Base-by-base conservation (phyloP, 2,888 invertebrate species). In the Rapana venosa region DNA sequence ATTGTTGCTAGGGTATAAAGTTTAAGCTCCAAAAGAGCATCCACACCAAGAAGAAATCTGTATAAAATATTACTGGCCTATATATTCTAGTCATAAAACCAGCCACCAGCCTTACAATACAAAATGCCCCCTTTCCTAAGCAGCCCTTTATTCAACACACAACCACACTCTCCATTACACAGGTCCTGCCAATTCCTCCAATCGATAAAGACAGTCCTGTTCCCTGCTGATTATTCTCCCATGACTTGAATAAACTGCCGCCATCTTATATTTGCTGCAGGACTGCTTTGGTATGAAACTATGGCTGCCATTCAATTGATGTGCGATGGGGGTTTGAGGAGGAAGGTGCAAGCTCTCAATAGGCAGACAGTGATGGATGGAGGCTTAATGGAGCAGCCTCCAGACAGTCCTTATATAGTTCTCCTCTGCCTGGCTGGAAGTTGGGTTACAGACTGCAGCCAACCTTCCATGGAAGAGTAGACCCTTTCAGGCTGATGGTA, bases 231-330 rank as follows among this genome's bases (percentile, higher is more conserved):
- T 77, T 77, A 77, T 77, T 77, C 74, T 77, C 30, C 74, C n/a
- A 30, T n/a, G n/a, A n/a, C n/a, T n/a, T 77, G n/a, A 77, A 77
- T 77, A 77, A 77, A 77, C 74, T 30, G 6, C 30, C 30, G 30
- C 74, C 74, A 77, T 77, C n/a, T 77, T 77, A 30, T 77, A 77
- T 77, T 77, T 77, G 74, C 74, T 77, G 74, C 74, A 30, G 74
- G 30, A 77, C 74, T 77, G 74, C 74, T 77, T 77, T 77, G 26
- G 30, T 30, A n/a, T 30, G 30, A 77, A 77, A 77, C n/a, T 77
- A 77, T 77, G 74, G 74, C 74, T n/a, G 13, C 74, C n/a, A 8
- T n/a, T 6, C 30, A n/a, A 77, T 77, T 8, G 74, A 77, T 77
- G 74, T 77, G 74, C 30, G 74, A 77, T 77, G n/a, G 74, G 30